A percentile compares a stretch with the other conserved stretches of the same genome.
Conservation (phyloP, 2,888 invertebrate species). For the Sipha maydis region DNA sequence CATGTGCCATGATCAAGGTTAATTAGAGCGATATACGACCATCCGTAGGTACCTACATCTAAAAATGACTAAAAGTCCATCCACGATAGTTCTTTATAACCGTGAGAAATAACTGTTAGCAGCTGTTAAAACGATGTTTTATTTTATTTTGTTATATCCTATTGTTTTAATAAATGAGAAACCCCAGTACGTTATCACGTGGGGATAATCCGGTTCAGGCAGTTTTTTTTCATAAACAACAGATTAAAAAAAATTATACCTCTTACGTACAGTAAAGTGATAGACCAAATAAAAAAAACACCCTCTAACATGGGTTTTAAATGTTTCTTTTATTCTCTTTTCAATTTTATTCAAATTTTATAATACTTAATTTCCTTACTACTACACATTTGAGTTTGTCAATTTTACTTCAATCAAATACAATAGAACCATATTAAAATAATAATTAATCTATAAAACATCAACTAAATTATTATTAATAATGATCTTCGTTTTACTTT, state of each 20-base stretch:
- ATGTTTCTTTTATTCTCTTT: not conserved
- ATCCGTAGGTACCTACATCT: not conserved
- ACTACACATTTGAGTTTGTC: not conserved
- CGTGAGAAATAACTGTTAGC: conserved; percentile 58
- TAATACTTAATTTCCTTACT: not conserved
- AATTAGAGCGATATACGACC: conserved; percentile 46
- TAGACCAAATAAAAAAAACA: conserved; percentile 21
- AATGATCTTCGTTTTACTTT: not conserved
- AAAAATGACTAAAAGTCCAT: conserved; percentile 42
- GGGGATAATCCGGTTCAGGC: conserved; percentile 55
- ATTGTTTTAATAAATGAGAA: conserved; percentile 47
- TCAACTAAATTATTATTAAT: not conserved
- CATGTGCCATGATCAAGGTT: conserved; percentile 3
- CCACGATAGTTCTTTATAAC: conserved; percentile 30
- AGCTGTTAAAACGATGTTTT: conserved; percentile 24
- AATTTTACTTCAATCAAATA: not conserved
- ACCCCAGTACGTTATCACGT: conserved; percentile 31
- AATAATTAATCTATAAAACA: not conserved
- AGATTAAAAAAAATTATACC: conserved; percentile 46
- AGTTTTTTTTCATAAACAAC: conserved; percentile 30
- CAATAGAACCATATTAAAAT: not conserved
- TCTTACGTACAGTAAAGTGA: conserved; percentile 19
- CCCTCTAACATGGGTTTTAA: conserved; percentile 2
- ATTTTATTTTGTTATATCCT: conserved; percentile 19
- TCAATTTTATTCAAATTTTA: not conserved